Evolutionary conservation across 2,888 invertebrate species (phyloP), one percentile per base, ranked within the genome.

Genomic region (Heteromyza rotundicornis): DNA sequence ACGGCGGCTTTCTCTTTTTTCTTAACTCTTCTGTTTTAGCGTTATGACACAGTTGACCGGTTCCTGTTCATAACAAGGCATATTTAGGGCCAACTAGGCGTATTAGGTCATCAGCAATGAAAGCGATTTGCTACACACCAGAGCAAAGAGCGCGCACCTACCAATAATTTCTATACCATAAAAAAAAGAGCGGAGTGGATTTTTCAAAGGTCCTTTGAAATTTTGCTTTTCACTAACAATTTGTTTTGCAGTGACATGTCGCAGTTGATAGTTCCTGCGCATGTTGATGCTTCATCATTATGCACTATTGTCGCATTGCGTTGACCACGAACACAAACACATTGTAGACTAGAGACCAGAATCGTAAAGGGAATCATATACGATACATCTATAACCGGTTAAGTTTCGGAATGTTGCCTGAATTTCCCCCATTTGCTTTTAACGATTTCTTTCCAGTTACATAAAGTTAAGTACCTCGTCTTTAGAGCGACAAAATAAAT

Each of bases 281-380:
- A 53, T 24, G 16, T 53, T n/a, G 36, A 19, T 7, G 8, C 16
- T 10, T 10, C 16, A 12, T 32, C 16, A n/a, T n/a, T 10, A n/a
- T n/a, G n/a, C 40, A 40, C 10, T 40, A 40, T n/a, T 40, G n/a
- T n/a, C n/a, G n/a, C n/a, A n/a, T n/a, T n/a, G n/a, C n/a, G n/a
- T n/a, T n/a, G n/a, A n/a, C n/a, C n/a, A n/a, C n/a, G n/a, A n/a
- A n/a, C n/a, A n/a, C n/a, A n/a, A n/a, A n/a, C n/a, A 10, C 40
- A 40, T 40, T 40, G 24, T 24, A 52, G 22, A 19, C 47, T n/a
- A 40, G 50, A 47, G 57, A 63, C 59, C 52, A 59, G 60, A 59
- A 71, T 75, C 75, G 75, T 75, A 68, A 75, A 75, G 75, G 75
- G 75, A 74, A 75, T 67, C 71, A 61, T 71, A 77, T 70, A 75